These are phyloP conservation scores for Pachymerium ferrugineum DNA, from an alignment of 2,888 invertebrate species.

Conservation along the genomic window DNA sequence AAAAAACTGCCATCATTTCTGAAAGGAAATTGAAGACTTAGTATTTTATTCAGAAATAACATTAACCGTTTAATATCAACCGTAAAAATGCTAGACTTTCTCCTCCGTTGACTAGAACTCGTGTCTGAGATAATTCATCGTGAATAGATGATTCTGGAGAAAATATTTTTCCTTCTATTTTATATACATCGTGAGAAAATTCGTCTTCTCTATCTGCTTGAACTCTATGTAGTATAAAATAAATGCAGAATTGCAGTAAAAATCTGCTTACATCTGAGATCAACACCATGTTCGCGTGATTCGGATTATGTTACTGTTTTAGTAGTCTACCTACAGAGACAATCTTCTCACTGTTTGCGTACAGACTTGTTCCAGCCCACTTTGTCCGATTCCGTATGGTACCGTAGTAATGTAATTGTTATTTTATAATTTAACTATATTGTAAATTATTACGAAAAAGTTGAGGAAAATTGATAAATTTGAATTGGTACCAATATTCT, in stretches of 20 bases:
- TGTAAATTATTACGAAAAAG: too few relatives aligned
- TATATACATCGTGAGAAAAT: slow-evolving; percentile 58
- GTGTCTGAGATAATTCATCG: slow-evolving; percentile 68
- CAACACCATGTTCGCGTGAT: not conserved
- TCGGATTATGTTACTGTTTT: too few relatives aligned
- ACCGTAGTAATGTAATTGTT: too few relatives aligned
- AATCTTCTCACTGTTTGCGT: too few relatives aligned
- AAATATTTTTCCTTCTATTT: slow-evolving; percentile 75
- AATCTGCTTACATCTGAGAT: not conserved
- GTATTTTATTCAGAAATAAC: not conserved
- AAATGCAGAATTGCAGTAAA: not conserved
- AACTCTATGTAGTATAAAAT: not conserved
- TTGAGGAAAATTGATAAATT: too few relatives aligned
- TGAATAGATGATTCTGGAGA: slow-evolving; percentile 58
- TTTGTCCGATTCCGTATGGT: too few relatives aligned
- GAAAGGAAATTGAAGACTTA: slow-evolving; percentile 27
- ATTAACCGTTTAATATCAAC: slow-evolving; percentile 43
- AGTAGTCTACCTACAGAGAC: too few relatives aligned
- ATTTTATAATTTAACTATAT: too few relatives aligned
- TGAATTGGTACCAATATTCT: too few relatives aligned
- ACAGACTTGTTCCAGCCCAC: too few relatives aligned
- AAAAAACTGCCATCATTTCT: slow-evolving; percentile 87
- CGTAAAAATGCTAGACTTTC: slow-evolving; percentile 76
- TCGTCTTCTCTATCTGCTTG: slow-evolving; percentile 46
- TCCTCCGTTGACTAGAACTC: slow-evolving; percentile 80